Base-by-base conservation (phyloP, 1,140 invertebrate genomes). In the Stenopsyche tienmushanensis region DNA sequence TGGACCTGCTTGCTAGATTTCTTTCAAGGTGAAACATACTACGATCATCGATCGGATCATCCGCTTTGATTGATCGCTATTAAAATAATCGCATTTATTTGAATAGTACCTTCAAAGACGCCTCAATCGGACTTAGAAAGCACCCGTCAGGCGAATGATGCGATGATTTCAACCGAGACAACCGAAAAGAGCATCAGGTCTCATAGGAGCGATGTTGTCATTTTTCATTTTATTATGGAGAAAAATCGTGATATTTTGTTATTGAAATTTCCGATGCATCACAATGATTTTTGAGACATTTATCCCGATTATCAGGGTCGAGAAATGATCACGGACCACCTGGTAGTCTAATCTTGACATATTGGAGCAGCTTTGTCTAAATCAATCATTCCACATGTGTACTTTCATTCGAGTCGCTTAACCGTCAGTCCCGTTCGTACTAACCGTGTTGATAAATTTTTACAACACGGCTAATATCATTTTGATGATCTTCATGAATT, bases 1-100 rank as follows among this genome's bases (percentile, higher is more conserved):
- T 64, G 49, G 44, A 55, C 62, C 42, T 64, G 62, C 25, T 53
- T 64, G 25, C 52, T 44, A 41, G 50, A 49, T 64, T 26, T 64
- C 62, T 26, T 23, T 34, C 50, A 64, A 64, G 62, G 62, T 29
- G 23, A 57, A 57, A 25, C 24, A 25, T 54, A 54, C 24, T 54
- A 54, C 18, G 52, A 25, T 24, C 29, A n/a, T n/a, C n/a, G n/a
- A n/a, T n/a, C n/a, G n/a, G n/a, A n/a, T n/a, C n/a, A 13, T 34
- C 29, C 29, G 29, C 29, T 7, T 34, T 34, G 29, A 34, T 34
- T 34, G 13, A 34, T 34, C 5, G 29, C 5, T 7, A 34, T 34
- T 34, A 34, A 13, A 5, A 34, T 34, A 34, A 34, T 34, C n/a
- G n/a, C n/a, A n/a, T n/a, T n/a, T n/a, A n/a, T n/a, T n/a, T n/a